Evolutionary conservation across 2,888 invertebrate genomes (phyloP).

Genomic region (Sylvicola cinctus): DNA sequence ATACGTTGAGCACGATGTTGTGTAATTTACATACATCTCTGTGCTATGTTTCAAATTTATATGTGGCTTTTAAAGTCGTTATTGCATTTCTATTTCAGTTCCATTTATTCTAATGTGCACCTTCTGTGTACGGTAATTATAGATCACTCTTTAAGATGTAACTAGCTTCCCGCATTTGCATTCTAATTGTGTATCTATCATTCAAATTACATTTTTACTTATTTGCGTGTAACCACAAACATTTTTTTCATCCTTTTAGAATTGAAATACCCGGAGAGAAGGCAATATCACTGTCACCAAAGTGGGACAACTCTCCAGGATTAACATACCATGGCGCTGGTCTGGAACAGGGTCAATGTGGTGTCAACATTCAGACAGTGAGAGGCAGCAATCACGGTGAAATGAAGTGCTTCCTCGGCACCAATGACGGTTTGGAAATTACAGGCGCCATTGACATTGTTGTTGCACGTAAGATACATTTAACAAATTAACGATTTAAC

Average conservation of each 20-base stretch:
- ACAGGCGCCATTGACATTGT: constrained; percentile 37
- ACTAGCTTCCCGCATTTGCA: no score
- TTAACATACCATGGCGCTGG: constrained; percentile 32
- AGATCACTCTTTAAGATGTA: no score
- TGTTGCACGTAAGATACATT: constrained; percentile 45
- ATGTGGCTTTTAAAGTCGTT: no score
- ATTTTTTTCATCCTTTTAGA: constrained; percentile 11
- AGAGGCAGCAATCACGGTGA: constrained; percentile 46
- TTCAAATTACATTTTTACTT: no score
- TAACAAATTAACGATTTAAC: constrained; percentile 2
- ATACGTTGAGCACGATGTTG: no score
- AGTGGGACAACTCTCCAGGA: constrained; percentile 22
- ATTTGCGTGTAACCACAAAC: no score
- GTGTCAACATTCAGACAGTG: constrained; percentile 40
- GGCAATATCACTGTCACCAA: constrained; percentile 28
- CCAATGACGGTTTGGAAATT: constrained; percentile 34
- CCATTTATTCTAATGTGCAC: no score
- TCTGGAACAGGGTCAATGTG: constrained; percentile 44
- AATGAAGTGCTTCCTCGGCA: constrained; percentile 43
- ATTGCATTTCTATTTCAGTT: no score
- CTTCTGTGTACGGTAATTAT: no score
- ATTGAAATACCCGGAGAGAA: constrained; percentile 29
- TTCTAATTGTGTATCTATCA: no score
- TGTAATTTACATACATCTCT: no score
- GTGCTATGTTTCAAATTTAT: no score